A percentile compares a stretch with the other conserved stretches of the same genome.
Evolutionary conservation across 2,797 vertebrate species (phyloP).

Genomic region (Lates japonicus): DNA sequence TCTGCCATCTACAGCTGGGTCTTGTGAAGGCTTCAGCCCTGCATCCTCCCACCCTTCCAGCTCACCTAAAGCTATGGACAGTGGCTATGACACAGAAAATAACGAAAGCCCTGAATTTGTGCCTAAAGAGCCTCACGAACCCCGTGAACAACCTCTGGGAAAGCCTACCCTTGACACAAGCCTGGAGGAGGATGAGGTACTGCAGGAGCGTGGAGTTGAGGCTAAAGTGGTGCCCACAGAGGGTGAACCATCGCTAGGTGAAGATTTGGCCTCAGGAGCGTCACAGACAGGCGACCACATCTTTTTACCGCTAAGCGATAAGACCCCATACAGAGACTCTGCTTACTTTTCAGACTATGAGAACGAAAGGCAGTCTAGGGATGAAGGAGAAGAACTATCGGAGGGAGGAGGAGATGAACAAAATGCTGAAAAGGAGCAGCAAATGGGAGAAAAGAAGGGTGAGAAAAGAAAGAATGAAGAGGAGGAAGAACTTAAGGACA

Average conservation of each 20-base stretch:
- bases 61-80: conserved; percentile 93
- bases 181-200: conserved; percentile 58
- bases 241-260: conserved; percentile 9
- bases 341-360: conserved; percentile 98
- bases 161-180: conserved; percentile 64
- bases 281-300: conserved; percentile 80
- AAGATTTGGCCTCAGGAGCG: conserved; percentile 53
- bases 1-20: conserved; percentile 88
- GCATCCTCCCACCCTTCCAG: conserved; percentile 81
- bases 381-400: conserved; percentile 76
- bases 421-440: conserved; percentile 19
- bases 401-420: conserved; percentile 31
- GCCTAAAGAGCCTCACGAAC: conserved; percentile 91
- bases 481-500: conserved; percentile 57
- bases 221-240: conserved; percentile 43
- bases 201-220: conserved; percentile 28
- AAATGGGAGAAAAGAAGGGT: conserved; percentile 51
- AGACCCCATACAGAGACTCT: conserved; percentile 94
- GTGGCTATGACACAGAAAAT: conserved; percentile 97
- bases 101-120: conserved; percentile 97
- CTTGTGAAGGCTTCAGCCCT: conserved; percentile 88
- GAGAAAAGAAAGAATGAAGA: conserved; percentile 63
- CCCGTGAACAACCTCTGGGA: conserved; percentile 81
- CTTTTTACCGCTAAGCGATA: conserved; percentile 83
- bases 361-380: conserved; percentile 81